Conservation (phyloP, 2,888 invertebrate species). For the Thereva unica region DNA sequence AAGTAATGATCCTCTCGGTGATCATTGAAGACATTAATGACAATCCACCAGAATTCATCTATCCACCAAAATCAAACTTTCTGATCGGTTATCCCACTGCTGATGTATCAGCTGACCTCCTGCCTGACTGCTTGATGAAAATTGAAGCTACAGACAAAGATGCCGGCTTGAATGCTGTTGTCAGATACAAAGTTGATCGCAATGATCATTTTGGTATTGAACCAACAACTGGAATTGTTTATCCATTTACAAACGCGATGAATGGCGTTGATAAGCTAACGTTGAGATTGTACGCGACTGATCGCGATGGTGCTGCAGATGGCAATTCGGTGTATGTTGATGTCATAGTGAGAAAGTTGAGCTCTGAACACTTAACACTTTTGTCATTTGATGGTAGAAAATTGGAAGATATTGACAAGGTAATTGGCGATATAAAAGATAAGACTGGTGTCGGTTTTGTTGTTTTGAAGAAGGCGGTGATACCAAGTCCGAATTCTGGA, state of each 20-base stretch:
- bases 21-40: conserved; percentile 49
- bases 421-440: conserved; percentile 37
- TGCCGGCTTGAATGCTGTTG: conserved; percentile 46
- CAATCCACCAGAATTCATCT: conserved; percentile 47
- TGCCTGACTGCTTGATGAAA: conserved; percentile 46
- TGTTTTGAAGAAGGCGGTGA: conserved; percentile 39
- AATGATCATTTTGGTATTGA: conserved; percentile 47
- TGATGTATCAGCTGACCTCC: conserved; percentile 41
- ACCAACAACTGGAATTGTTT: conserved; percentile 45
- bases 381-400: conserved; percentile 41
- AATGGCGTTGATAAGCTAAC: conserved; percentile 36
- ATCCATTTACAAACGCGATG: conserved; percentile 44
- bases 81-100: conserved; percentile 47
- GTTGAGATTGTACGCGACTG: conserved; percentile 46
- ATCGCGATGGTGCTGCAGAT: conserved; percentile 45
- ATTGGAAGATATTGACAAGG: conserved; percentile 27
- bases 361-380: conserved; percentile 42
- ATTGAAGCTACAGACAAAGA: conserved; percentile 47
- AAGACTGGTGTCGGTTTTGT: conserved; percentile 38
- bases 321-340: conserved; percentile 42
- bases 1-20: conserved; percentile 45
- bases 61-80: conserved; percentile 36
- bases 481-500: neutral
- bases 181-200: conserved; percentile 44
- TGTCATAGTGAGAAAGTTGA: conserved; percentile 43